Conservation (phyloP, 1,140 invertebrate genomes). For the Procambarus virginalis region DNA sequence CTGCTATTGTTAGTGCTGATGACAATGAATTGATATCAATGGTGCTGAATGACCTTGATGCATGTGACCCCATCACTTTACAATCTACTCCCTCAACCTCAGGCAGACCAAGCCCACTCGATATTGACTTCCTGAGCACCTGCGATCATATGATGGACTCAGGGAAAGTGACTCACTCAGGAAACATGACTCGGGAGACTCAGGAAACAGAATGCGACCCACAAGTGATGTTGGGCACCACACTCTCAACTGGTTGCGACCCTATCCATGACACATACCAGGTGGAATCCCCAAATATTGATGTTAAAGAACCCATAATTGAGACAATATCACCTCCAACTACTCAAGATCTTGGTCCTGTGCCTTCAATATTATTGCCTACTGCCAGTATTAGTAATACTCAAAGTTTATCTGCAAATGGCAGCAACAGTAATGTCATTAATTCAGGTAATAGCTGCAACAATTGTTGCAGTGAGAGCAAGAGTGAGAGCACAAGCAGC, state of each 20-base stretch:
- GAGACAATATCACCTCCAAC: constrained; percentile 36
- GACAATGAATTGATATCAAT: constrained; percentile 70
- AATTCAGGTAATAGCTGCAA: constrained; percentile 35
- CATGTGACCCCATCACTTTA: constrained; percentile 64
- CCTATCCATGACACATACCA: constrained; percentile 16
- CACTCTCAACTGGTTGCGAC: background rate
- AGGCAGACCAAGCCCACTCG: constrained; percentile 68
- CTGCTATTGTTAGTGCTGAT: constrained; percentile 67
- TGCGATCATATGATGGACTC: constrained; percentile 66
- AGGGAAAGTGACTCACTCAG: constrained; percentile 64
- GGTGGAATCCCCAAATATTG: constrained; percentile 25
- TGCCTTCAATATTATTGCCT: constrained; percentile 21
- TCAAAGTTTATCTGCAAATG: background rate
- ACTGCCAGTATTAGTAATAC: background rate
- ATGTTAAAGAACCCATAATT: constrained; percentile 56
- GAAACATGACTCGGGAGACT: constrained; percentile 60
- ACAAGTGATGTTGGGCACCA: constrained; percentile 46
- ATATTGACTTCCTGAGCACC: constrained; percentile 67
- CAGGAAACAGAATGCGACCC: constrained; percentile 57
- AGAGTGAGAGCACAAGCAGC: constrained; percentile 26
- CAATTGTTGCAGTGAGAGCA: constrained; percentile 35
- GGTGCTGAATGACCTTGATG: constrained; percentile 70
- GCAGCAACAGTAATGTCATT: constrained; percentile 4
- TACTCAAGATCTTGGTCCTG: constrained; percentile 29
- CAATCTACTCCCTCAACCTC: constrained; percentile 68